Conservation (phyloP, 1,140 invertebrate genomes). For the Epicauta chinensis region DNA sequence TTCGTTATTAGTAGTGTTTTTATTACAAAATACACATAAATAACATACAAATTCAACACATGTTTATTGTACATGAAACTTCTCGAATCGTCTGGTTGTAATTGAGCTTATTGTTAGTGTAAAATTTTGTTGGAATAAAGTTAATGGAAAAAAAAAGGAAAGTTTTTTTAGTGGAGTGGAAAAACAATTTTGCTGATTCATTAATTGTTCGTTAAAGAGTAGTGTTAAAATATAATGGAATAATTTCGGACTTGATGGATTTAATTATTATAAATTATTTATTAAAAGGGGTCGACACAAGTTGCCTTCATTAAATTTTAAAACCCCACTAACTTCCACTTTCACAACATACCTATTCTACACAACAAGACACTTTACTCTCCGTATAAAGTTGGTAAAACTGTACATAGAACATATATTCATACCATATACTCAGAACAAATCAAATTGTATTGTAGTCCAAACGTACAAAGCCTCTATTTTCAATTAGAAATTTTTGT, state of each 20-base stretch:
- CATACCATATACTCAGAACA: conserved; percentile 8
- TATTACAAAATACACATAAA: background rate
- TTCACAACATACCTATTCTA: background rate
- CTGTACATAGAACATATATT: background rate
- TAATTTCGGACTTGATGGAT: conserved; percentile 14
- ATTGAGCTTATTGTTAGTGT: background rate
- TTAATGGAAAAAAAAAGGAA: too few relatives aligned
- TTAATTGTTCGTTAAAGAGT: conserved; percentile 19
- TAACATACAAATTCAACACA: background rate
- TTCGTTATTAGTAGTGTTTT: background rate
- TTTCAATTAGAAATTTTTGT: too few relatives aligned
- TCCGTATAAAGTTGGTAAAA: too few relatives aligned
- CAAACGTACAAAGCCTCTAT: too few relatives aligned
- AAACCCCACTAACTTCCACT: background rate
- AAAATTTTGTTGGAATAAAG: background rate
- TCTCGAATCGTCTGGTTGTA: background rate
- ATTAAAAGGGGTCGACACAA: conserved; percentile 17
- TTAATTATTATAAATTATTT: conserved; percentile 21
- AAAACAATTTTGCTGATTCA: conserved; percentile 18
- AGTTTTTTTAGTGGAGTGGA: too few relatives aligned
- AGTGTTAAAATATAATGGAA: conserved; percentile 20
- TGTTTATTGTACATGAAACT: background rate
- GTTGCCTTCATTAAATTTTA: conserved; percentile 16
- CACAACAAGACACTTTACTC: conserved; percentile 5
- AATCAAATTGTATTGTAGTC: background rate